These are phyloP conservation scores for Euzophera pinguis DNA, from an alignment of 2,888 invertebrate species.

Conservation along the genomic window DNA sequence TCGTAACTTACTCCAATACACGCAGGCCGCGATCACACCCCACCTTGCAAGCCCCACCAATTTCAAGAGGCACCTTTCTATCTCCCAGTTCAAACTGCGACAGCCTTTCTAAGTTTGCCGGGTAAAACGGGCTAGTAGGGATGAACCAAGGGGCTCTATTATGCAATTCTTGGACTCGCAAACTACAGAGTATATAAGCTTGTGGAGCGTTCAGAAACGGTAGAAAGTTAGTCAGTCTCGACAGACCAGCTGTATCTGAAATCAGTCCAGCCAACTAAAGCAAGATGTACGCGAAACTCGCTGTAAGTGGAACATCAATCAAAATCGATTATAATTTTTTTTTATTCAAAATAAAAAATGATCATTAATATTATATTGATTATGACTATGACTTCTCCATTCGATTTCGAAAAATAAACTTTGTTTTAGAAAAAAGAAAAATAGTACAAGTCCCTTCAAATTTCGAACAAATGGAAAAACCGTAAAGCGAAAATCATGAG, in stretches of 20 bases:
- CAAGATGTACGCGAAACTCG: constrained; percentile 76
- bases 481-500: too few species aligned
- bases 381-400: too few species aligned
- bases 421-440: too few species aligned
- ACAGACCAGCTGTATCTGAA: constrained; percentile 52
- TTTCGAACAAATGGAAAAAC: too few species aligned
- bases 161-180: constrained; percentile 58
- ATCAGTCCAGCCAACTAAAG: constrained; percentile 68
- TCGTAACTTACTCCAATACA: background rate
- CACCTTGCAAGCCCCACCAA: constrained; percentile 51
- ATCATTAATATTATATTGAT: background rate
- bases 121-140: constrained; percentile 65
- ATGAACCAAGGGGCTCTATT: constrained; percentile 67
- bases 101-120: constrained; percentile 53
- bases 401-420: too few species aligned
- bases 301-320: constrained; percentile 51
- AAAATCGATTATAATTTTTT: background rate
- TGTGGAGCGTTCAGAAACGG: constrained; percentile 47
- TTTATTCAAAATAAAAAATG: background rate
- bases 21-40: constrained; percentile 31
- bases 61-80: constrained; percentile 39
- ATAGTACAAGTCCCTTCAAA: too few species aligned
- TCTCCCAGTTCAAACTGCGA: constrained; percentile 19
- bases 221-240: constrained; percentile 63
- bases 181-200: constrained; percentile 61